Evolutionary conservation across 2,797 vertebrate species (phyloP), one percentile per base, ranked within the genome.

Genomic region (Hylomyscus alleni): DNA sequence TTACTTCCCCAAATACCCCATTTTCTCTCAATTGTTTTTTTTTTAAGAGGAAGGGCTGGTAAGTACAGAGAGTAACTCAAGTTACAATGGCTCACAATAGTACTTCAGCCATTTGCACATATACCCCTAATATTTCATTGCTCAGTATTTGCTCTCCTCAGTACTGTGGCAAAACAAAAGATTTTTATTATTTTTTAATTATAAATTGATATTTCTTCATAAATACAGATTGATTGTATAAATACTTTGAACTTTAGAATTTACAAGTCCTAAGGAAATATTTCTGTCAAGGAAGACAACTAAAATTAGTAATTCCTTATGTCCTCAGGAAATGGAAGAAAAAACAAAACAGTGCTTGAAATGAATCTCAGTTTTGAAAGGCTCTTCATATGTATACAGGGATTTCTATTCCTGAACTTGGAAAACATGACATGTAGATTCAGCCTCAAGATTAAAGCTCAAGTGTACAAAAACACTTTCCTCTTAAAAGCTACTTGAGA

Each of bases 221-320:
- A 95, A 87, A 96, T 69, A 88, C 1, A 92, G 92, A 91, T 50
- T 72, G n/a, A 26, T 76, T 88, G 22, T 50, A 73, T 62, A 83
- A 87, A 93, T 15, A 87, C 8, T 96, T 60, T 54, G 80, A 13
- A 65, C n/a, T 22, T 78, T 82, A 81, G 15, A n/a, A 69, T 54
- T 95, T 58, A 83, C 17, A 15, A 37, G 29, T 24, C 4, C 77
- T 94, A 37, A 78, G 44, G 26, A 96, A 83, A 65, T 95, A 94
- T 91, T 96, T 97, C 34, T 93, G 12, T 90, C 44, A 96, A 84
- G 22, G 56, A 69, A 97, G 24, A 91, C 11, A 72, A 65, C 12
- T 94, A 87, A 96, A 97, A 91, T 94, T 40, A 89, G 12, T 62
- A 92, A 91, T 15, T 8, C 44, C 54, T 91, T 95, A 89, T 88